Evolutionary conservation across 2,888 invertebrate species (phyloP).

Genomic region (Pterostichus madidus): DNA sequence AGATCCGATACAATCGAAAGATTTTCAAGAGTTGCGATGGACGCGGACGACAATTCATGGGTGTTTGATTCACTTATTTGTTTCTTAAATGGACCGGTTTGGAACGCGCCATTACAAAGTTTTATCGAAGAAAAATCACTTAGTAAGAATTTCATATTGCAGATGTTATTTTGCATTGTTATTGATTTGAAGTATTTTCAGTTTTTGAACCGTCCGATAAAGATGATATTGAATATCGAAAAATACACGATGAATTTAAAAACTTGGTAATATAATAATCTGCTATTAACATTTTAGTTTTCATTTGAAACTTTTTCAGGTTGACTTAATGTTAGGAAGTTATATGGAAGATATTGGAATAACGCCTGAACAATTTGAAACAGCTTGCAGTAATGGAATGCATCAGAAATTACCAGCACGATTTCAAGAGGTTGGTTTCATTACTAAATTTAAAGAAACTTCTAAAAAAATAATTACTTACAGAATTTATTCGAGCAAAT

Average conservation of each 20-base stretch:
- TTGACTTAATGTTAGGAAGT: conserved; percentile 93
- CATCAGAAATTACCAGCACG: conserved; percentile 77
- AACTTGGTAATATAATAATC: conserved; percentile 82
- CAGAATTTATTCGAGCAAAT: conserved; percentile 87
- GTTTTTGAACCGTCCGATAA: conserved; percentile 91
- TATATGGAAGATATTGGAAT: conserved; percentile 97
- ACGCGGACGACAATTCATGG: conserved; percentile 86
- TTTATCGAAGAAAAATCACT: conserved; percentile 96
- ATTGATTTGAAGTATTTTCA: conserved; percentile 75
- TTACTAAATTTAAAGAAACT: conserved; percentile 40
- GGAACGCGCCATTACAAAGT: conserved; percentile 94
- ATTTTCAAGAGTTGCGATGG: conserved; percentile 7
- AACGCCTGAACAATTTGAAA: conserved; percentile 91
- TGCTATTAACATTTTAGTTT: conserved; percentile 38
- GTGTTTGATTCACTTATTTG: conserved; percentile 95
- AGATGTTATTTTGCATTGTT: conserved; percentile 21
- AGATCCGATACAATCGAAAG: conserved; percentile 1
- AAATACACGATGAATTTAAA: conserved; percentile 91
- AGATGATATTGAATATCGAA: conserved; percentile 87
- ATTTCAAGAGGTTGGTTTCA: conserved; percentile 79
- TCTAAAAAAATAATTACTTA: conserved; percentile 56
- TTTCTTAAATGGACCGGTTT: conserved; percentile 94
- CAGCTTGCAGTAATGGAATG: conserved; percentile 82
- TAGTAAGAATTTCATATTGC: conserved; percentile 81
- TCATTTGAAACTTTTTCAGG: conserved; percentile 76